Percentiles rank a stretch among this genome's conserved stretches.
Evolutionary conservation across 2,797 vertebrate genomes (phyloP).

Genomic region (Eidolon dupreanum): DNA sequence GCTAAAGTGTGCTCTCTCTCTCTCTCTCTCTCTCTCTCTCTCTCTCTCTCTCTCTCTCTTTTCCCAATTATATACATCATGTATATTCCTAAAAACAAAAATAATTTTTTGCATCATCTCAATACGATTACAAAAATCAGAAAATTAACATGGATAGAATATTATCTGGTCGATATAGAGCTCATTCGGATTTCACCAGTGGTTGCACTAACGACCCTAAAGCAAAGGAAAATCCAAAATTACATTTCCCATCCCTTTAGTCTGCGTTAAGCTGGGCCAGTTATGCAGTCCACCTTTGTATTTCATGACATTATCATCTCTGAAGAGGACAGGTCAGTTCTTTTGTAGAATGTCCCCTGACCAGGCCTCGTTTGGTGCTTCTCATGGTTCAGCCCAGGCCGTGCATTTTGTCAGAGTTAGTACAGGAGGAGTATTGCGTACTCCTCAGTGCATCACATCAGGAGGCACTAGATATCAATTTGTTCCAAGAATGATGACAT

Average conservation of each 20-base stretch:
- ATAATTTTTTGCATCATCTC: not conserved
- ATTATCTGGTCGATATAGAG: not conserved
- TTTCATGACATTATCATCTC: not conserved
- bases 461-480: not conserved
- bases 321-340: not conserved
- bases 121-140: not conserved
- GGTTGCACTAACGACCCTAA: not conserved
- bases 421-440: accelerated
- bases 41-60: not conserved
- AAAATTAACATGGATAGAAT: not conserved
- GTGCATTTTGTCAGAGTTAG: not conserved
- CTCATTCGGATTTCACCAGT: not conserved
- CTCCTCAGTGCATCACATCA: not conserved
- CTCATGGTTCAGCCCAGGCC: not conserved
- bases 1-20: not conserved
- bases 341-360: not conserved
- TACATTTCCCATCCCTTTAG: not conserved
- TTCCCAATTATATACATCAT: not conserved
- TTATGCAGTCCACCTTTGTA: not conserved
- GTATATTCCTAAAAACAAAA: not conserved
- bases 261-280: too few species aligned
- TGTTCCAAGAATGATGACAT: accelerated
- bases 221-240: not conserved
- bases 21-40: not conserved
- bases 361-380: not conserved